Percentiles rank a stretch among this genome's conserved stretches.
Conservation (phyloP, 2,888 invertebrate genomes). For the Oasisia sp. region DNA sequence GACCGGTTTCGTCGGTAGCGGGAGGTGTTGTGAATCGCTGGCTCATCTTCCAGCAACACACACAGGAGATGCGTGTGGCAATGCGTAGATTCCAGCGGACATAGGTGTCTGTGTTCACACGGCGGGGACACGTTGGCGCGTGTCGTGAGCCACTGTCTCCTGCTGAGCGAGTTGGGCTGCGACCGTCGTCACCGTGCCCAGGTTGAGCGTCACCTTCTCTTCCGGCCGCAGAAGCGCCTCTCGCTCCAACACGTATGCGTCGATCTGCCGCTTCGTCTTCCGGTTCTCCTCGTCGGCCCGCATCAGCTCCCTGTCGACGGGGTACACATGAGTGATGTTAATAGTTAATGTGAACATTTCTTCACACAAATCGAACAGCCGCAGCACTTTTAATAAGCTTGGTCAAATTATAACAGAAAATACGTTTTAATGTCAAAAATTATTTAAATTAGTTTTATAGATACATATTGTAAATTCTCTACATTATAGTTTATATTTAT, state of each 20-base stretch:
- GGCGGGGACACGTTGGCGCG: not conserved
- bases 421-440: too few species aligned
- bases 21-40: not conserved
- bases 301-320: slow-evolving; percentile 22
- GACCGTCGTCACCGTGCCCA: slow-evolving; percentile 21
- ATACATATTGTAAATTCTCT: too few species aligned
- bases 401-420: too few species aligned
- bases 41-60: too few species aligned
- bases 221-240: not conserved
- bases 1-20: too few species aligned
- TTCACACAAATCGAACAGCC: too few species aligned
- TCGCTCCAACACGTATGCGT: not conserved
- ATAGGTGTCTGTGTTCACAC: not conserved
- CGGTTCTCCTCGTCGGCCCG: slow-evolving; percentile 21
- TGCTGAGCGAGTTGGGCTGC: slow-evolving; percentile 6
- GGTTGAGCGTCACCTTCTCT: slow-evolving; percentile 1
- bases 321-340: not conserved
- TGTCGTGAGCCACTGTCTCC: not conserved
- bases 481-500: too few species aligned
- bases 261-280: not conserved
- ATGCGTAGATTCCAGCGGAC: not conserved
- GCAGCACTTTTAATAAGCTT: too few species aligned
- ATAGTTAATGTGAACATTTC: not conserved
- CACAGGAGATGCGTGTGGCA: not conserved
- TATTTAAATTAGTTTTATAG: too few species aligned